Base-by-base conservation (phyloP, 2,888 invertebrate genomes). In the Brachylomia viminalis region DNA sequence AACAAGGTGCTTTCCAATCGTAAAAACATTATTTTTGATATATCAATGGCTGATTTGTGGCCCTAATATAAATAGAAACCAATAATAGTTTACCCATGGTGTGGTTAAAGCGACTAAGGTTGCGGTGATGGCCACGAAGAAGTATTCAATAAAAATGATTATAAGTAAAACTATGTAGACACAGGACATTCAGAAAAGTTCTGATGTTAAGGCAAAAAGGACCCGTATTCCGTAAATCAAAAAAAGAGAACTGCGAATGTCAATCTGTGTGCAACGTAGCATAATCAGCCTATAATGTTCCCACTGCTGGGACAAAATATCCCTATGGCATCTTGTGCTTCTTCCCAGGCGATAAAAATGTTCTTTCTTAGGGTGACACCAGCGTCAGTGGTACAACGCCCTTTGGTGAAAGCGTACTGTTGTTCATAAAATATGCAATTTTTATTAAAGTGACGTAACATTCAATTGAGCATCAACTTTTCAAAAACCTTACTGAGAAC, bases 1-100 rank as follows among this genome's bases (percentile, higher is more conserved):
- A 33, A 20, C 8, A 71, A 47, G n/a, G n/a, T 33, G 11, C 30
- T 30, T 58, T 59, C 38, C 15, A 33, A 64, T 70, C 17, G 2
- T 17, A n/a, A 20, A 15, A 15, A 23, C 17, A 52, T 67, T 56
- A 49, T 33, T 69, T 38, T 15, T 45, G 58, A 33, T 2, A 30
- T 23, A n/a, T 69, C 64, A 61, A 54, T 56, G 27, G 15, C 17
- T 33, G 47, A 23, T 23, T 64, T 45, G n/a, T 54, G 23, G 52
- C 61, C 30, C n/a, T 11, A 27, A 20, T 72, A 20, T 42, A 59
- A 66, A 66, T 20, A 49, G 20, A 6, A 72, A 61, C 10, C 47
- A 64, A 79, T 59, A 33, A 49, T 72, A 59, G 68, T 80, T 80
- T 77, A 58, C 68, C 80, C 8, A 23, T 65, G 59, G 77, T 56